These are phyloP conservation scores for Ifrita kowaldi DNA, from an alignment of 2,113 vertebrate genomes.

Conservation along the genomic window DNA sequence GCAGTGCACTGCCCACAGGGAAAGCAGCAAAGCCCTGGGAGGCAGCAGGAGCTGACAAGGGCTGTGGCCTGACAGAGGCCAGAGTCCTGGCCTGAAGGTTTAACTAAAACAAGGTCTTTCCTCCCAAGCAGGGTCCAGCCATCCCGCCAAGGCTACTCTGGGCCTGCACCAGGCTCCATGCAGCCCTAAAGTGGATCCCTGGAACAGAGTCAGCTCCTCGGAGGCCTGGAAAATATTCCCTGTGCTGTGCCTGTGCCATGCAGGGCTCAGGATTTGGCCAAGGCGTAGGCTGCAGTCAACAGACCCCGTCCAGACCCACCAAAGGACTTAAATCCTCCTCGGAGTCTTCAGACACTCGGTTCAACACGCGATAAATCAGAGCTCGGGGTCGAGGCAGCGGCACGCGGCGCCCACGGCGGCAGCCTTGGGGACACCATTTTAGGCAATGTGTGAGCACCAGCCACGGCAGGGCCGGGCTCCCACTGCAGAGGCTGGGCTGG, in stretches of 20 bases:
- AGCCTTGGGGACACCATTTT: slow-evolving; percentile 34
- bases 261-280: neutral
- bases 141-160: neutral
- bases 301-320: neutral
- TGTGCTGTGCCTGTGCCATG: neutral
- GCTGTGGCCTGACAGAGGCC: neutral
- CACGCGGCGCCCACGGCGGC: fast-evolving
- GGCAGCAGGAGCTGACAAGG: neutral
- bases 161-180: neutral
- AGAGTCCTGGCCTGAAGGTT: neutral
- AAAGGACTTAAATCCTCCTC: neutral
- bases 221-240: slow-evolving; percentile 18
- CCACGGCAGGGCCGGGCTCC: neutral
- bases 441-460: slow-evolving; percentile 35
- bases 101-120: neutral
- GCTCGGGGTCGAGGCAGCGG: neutral
- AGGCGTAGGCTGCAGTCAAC: neutral
- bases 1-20: fast-evolving
- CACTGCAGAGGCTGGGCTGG: neutral
- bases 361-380: neutral
- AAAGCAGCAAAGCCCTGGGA: neutral
- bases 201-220: neutral
- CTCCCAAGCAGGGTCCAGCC: neutral
- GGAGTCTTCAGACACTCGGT: neutral
- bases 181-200: neutral